Conservation (phyloP, 2,888 invertebrate species). For the Ophioninae sp. region DNA sequence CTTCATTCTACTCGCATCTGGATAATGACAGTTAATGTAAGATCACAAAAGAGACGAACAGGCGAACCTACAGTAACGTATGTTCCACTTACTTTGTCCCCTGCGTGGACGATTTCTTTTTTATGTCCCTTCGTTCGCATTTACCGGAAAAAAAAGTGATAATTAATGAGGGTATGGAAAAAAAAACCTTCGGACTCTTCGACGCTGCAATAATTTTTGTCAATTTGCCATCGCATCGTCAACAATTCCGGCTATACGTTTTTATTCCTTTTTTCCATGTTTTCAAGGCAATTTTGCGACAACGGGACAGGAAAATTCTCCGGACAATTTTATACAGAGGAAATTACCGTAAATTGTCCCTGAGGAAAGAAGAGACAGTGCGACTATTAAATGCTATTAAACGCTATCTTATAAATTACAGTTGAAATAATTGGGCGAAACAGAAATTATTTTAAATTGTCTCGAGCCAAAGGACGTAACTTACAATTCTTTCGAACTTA, state of each 20-base stretch:
- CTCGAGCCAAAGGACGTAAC: neutral
- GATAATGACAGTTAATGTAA: neutral
- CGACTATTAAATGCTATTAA: neutral
- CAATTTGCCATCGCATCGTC: neutral
- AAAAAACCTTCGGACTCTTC: neutral
- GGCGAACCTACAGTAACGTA: neutral
- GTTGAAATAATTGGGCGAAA: neutral
- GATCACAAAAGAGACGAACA: constrained; percentile 1
- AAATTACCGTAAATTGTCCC: neutral
- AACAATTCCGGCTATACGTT: neutral
- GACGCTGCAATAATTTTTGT: neutral
- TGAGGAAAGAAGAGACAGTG: neutral
- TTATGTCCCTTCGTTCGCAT: neutral
- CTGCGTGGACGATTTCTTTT: neutral
- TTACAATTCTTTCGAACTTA: neutral
- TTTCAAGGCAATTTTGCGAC: neutral
- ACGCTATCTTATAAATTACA: neutral
- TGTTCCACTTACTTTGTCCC: too few species aligned
- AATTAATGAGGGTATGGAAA: neutral
- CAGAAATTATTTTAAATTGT: neutral
- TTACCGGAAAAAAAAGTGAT: neutral
- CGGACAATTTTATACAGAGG: neutral
- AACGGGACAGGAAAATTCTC: neutral
- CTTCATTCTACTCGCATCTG: neutral
- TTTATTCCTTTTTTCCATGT: neutral